Base-by-base conservation (phyloP, 1,140 invertebrate genomes). In the Drosophila pectinifera region DNA sequence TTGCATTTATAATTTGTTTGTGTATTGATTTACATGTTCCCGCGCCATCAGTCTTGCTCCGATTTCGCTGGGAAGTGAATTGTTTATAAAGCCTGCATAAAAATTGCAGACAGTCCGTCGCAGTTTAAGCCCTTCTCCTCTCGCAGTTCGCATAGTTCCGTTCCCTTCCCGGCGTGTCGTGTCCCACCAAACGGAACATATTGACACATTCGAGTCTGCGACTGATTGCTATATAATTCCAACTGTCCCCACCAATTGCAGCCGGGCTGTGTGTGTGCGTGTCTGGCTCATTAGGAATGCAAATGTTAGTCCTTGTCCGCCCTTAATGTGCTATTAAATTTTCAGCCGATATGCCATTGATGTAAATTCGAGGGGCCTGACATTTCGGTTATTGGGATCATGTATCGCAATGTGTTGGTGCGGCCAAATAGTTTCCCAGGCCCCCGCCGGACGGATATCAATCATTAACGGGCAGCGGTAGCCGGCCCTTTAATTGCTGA, bases 191-290 rank as follows among this genome's bases (percentile, higher is more conserved):
- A 26, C 38, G 55, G n/a, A 24, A 49, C 46, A 56, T 76, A 78
- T 78, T 78, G 75, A 78, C 75, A 78, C 65, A 78, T 78, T 78
- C 56, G 42, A 48, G 59, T 72, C 31, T 43, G 31, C 20, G 65
- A 70, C 76, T 80, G 77, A 89, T 88, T 89, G 68, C 80, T 49
- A 89, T 89, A 89, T 83, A 89, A 89, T 88, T 88, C 80, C 54
- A 67, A 48, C 72, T 68, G 76, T 78, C 67, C 62, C 51, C 73
- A 78, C 56, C 74, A 77, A 80, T 67, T 76, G 65, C 48, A 41
- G 38, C 24, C 11, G 16, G 26, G 36, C 5, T 24, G 42, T 61
- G 11, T 42, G 26, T 20, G n/a, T 26, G 16, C 24, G 14, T 20
- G 59, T 36, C 34, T 24, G 36, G 57, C 73, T 76, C 67, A 86